phyloP scores from a whole-genome alignment of 2,113 vertebrate genomes.

The Epinephelus moara region DNA sequence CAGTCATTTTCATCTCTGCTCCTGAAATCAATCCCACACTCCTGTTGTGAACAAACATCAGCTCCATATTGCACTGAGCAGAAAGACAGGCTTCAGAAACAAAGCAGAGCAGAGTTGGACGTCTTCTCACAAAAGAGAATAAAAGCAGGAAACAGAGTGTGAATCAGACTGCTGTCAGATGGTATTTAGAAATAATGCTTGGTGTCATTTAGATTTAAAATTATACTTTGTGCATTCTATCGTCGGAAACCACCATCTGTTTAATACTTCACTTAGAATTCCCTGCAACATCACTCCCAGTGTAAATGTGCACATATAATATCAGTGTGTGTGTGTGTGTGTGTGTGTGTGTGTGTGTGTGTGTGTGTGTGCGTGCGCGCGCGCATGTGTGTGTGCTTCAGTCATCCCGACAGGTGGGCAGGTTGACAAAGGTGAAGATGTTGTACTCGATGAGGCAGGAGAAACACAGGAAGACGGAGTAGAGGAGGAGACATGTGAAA shows the following conservation, averaged over 20 bases:
- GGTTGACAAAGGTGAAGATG: conserved; percentile 98
- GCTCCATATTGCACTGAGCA: conserved; percentile 69
- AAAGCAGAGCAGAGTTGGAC: conserved; percentile 29
- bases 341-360: conserved; percentile 24
- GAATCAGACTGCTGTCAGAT: conserved; percentile 17
- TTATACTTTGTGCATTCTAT: background rate
- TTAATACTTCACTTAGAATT: conserved; percentile 4
- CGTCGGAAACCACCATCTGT: background rate
- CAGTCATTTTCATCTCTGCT: conserved; percentile 40
- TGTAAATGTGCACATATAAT: conserved; percentile 4
- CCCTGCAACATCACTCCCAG: conserved; percentile 10
- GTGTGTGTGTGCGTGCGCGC: conserved; percentile 17
- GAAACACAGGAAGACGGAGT: conserved; percentile 96
- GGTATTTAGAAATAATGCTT: conserved; percentile 16
- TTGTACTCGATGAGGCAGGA: conserved; percentile 99
- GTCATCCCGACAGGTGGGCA: conserved; percentile 94
- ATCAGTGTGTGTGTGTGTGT: conserved; percentile 7
- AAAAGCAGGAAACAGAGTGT: conserved; percentile 9
- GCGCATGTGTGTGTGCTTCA: conserved; percentile 66
- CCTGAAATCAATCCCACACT: conserved; percentile 32
- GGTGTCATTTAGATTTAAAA: background rate
- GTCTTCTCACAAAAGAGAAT: conserved; percentile 1
- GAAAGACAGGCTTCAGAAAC: conserved; percentile 40
- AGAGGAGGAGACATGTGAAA: conserved; percentile 91
- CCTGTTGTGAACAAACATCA: conserved; percentile 29